phyloP scores from a whole-genome alignment of 1,140 invertebrate genomes.

The Aphis craccivora region DNA sequence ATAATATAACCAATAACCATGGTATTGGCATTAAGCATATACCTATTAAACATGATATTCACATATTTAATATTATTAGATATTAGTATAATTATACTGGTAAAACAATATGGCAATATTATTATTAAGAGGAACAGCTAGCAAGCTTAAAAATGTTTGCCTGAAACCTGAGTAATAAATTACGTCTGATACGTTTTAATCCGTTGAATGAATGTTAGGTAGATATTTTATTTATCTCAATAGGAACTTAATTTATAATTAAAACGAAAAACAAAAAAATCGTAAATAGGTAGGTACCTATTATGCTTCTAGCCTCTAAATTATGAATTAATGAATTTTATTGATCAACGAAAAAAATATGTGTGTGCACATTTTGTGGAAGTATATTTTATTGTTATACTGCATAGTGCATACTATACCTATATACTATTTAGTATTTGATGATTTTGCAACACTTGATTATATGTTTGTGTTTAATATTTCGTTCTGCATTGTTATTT shows the following conservation, averaged over 20 bases:
- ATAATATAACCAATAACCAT: neutral
- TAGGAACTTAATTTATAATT: too few species aligned
- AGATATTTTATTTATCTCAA: neutral
- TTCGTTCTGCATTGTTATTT: constrained; percentile 46
- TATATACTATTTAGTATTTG: neutral
- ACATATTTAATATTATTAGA: neutral
- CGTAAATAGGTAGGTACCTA: neutral
- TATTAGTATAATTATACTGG: neutral
- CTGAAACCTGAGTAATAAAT: neutral
- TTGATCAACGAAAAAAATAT: neutral
- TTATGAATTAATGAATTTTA: neutral
- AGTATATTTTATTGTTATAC: neutral
- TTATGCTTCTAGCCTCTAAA: neutral
- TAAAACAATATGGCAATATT: neutral
- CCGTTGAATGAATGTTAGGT: neutral
- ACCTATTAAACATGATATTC: neutral
- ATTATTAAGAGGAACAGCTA: neutral
- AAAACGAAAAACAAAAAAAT: neutral
- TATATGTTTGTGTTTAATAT: neutral
- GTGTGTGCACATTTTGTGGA: neutral
- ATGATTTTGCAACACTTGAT: constrained; percentile 34
- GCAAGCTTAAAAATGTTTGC: neutral
- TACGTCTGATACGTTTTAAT: neutral
- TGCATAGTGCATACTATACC: neutral
- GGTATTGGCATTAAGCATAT: neutral